These are phyloP conservation scores for Actinia equina DNA, from an alignment of 64 coral and sea anemone genomes.

Conservation along the genomic window DNA sequence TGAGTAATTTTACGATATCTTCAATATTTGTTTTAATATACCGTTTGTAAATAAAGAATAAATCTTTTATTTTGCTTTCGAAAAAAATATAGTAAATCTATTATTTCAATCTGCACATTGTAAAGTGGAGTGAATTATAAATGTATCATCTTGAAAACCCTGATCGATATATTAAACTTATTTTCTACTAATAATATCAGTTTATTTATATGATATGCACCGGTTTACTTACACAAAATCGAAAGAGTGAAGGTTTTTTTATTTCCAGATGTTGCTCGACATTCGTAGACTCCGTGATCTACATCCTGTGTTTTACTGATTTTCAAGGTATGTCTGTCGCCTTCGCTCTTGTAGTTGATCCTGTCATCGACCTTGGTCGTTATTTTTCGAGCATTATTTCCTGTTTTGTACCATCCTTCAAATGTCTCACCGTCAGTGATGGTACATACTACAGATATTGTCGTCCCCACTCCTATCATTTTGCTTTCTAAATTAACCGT, in stretches of 20 bases:
- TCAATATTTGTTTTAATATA: too few relatives aligned
- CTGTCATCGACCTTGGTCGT: background rate
- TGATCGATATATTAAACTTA: too few relatives aligned
- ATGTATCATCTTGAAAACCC: too few relatives aligned
- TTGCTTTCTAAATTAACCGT: background rate
- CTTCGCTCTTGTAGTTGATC: background rate
- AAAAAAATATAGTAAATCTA: too few relatives aligned
- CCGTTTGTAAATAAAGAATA: too few relatives aligned
- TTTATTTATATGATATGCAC: too few relatives aligned
- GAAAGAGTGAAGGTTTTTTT: constrained; percentile 16
- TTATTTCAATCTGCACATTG: too few relatives aligned
- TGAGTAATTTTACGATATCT: too few relatives aligned
- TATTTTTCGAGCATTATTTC: background rate
- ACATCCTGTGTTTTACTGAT: background rate
- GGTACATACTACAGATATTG: constrained; percentile 5
- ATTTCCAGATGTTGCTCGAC: background rate
- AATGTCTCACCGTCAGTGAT: constrained; percentile 12
- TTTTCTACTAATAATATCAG: too few relatives aligned
- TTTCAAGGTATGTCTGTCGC: background rate
- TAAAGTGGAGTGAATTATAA: too few relatives aligned
- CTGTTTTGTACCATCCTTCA: background rate
- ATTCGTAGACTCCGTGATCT: constrained; percentile 19
- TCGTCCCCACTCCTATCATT: background rate
- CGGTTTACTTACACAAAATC: constrained; percentile 17
- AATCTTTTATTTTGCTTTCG: too few relatives aligned